Base-by-base conservation (phyloP, 1,140 invertebrate genomes). In the Hylyphantes graminicola region DNA sequence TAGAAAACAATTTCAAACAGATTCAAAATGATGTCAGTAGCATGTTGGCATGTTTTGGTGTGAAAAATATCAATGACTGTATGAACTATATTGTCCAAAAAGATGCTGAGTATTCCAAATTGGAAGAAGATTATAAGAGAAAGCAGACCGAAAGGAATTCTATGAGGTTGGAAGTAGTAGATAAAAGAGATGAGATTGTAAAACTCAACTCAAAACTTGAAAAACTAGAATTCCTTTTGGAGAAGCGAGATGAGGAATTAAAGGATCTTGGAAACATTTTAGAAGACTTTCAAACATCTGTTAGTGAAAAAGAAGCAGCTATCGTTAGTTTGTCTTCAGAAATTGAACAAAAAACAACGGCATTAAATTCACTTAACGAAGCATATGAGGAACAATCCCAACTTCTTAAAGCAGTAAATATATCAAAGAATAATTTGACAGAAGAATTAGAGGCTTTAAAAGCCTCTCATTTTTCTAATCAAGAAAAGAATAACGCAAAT, bases 231-330 rank as follows among this genome's bases (percentile, higher is more conserved):
- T 76, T 61, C 1, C 21, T 35, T 78, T 35, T 81, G 35, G 48
- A 81, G 17, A 59, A 81, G n/a, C n/a, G 35, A 53, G 63, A 73
- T 61, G 15, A 10, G 21, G 70, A 74, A 35, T 75, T 83, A 50
- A 21, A 55, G 13, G 12, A 19, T n/a, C 12, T 19, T 53, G 57
- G 57, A 55, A 19, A 17, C 19, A 7, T 55, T 3, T 55, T 70
- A 53, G 13, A 74, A 75, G 8, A 83, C 7, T n/a, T 83, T 35
- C 63, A 83, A 50, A n/a, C 48, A 10, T 12, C 10, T 64, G 55
- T 65, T 65, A 54, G 13, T 50, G 80, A 74, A 2, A 74, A 83
- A 83, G 72, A 74, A n/a, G 53, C 63, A 53, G 10, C 67, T 13
- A 35, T 74, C 2, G 9, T 13, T n/a, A 65, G 67, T 12, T 21